Percentiles rank a stretch among this genome's conserved stretches.
Evolutionary conservation across 2,113 vertebrate genomes (phyloP).

Genomic region (Sminthopsis crassicaudata): DNA sequence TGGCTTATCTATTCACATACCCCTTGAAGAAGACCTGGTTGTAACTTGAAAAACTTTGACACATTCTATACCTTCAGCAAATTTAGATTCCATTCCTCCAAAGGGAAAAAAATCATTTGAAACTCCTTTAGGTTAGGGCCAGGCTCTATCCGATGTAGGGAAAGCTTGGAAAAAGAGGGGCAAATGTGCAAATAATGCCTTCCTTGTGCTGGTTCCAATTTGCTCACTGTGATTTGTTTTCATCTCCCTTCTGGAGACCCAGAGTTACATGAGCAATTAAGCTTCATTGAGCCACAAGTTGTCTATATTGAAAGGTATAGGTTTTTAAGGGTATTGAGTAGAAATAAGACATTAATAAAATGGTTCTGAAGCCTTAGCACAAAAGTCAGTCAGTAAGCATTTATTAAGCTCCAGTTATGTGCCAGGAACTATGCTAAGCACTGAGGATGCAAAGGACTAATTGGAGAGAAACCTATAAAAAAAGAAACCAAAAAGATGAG

Average conservation of each 20-base stretch:
- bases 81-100: background rate
- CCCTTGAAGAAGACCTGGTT: slow-evolving; percentile 40
- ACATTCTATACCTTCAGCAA: background rate
- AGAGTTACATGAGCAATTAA: background rate
- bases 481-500: background rate
- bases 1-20: background rate
- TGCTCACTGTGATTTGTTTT: slow-evolving; percentile 2
- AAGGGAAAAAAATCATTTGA: background rate
- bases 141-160: background rate
- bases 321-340: background rate
- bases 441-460: background rate
- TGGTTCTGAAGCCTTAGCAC: background rate
- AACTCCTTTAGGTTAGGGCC: background rate
- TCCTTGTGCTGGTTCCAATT: background rate
- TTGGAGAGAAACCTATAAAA: background rate
- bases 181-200: background rate
- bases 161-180: background rate
- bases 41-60: slow-evolving; percentile 39
- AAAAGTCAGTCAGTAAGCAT: background rate
- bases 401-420: background rate
- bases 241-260: background rate
- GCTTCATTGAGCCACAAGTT: background rate
- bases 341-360: background rate
- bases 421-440: background rate
- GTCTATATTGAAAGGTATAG: background rate